phyloP scores from a whole-genome alignment of 2,888 invertebrate species.

The Drosophila paracracens region DNA sequence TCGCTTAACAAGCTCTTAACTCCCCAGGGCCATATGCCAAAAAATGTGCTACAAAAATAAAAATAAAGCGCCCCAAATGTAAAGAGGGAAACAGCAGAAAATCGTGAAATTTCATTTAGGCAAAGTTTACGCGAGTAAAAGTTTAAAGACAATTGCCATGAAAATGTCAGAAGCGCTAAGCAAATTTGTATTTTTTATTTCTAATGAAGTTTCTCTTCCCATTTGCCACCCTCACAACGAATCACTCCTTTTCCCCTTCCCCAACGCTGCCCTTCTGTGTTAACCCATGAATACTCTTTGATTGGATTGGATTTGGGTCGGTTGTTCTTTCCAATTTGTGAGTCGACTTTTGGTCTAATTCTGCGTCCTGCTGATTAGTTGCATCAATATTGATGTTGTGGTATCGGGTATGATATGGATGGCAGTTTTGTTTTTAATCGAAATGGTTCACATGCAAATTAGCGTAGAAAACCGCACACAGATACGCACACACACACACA shows the following conservation, averaged over 20 bases:
- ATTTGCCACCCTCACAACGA: slow-evolving; percentile 32
- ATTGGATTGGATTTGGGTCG: slow-evolving; percentile 57
- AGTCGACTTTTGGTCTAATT: slow-evolving; percentile 43
- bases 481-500: slow-evolving; percentile 4
- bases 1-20: slow-evolving; percentile 68
- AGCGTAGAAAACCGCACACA: slow-evolving; percentile 18
- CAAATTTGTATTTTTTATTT: slow-evolving; percentile 56
- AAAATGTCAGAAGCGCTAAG: slow-evolving; percentile 44
- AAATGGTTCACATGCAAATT: slow-evolving; percentile 64
- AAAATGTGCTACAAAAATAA: slow-evolving; percentile 48
- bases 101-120: slow-evolving; percentile 68
- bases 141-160: slow-evolving; percentile 63
- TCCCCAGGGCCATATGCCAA: slow-evolving; percentile 69
- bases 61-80: slow-evolving; percentile 42
- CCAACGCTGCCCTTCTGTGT: no score
- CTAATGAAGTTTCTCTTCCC: slow-evolving; percentile 56
- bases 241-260: background rate
- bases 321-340: slow-evolving; percentile 25
- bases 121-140: slow-evolving; percentile 62
- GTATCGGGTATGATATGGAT: background rate
- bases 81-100: slow-evolving; percentile 22
- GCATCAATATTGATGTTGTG: slow-evolving; percentile 58
- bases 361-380: slow-evolving; percentile 50
- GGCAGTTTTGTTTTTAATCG: slow-evolving; percentile 1
- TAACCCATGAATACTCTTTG: slow-evolving; percentile 44